These are phyloP conservation scores for Nyctibius grandis DNA, from an alignment of 2,797 vertebrate genomes.

Conservation along the genomic window DNA sequence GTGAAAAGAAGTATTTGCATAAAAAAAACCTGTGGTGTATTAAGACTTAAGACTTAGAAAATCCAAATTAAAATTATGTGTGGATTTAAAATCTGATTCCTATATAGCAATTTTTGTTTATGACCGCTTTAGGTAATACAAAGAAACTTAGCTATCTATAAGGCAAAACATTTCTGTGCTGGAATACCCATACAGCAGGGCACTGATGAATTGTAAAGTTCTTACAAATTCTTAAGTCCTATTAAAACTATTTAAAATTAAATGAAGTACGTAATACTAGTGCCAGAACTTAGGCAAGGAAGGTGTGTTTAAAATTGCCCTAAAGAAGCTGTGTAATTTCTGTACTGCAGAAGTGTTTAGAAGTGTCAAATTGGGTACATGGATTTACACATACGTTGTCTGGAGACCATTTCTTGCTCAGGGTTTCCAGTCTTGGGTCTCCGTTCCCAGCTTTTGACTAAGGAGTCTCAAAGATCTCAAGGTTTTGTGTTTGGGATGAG, in stretches of 20 bases:
- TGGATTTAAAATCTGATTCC: not conserved
- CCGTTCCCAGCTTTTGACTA: not conserved
- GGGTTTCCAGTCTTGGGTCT: not conserved
- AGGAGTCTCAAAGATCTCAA: not conserved
- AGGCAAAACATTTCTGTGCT: not conserved
- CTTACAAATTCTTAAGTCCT: not conserved
- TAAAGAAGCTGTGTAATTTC: not conserved
- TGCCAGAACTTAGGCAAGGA: not conserved
- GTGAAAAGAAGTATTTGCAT: not conserved
- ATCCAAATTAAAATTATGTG: not conserved
- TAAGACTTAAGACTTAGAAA: not conserved
- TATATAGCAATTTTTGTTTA: not conserved
- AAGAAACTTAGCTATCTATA: slow-evolving; percentile 1
- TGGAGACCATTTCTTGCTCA: rapidly evolving
- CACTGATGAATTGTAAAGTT: not conserved
- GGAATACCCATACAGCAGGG: slow-evolving; percentile 2
- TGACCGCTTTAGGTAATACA: slow-evolving; percentile 29
- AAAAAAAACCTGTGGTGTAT: not conserved
- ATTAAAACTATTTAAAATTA: not conserved
- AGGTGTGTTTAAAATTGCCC: not conserved
- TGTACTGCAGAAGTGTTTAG: not conserved
- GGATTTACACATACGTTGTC: rapidly evolving
- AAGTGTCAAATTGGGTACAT: rapidly evolving
- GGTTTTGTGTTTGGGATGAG: not conserved
- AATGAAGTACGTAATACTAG: rapidly evolving